Conservation (phyloP, 2,797 vertebrate genomes). For the Chaunax sp. region DNA sequence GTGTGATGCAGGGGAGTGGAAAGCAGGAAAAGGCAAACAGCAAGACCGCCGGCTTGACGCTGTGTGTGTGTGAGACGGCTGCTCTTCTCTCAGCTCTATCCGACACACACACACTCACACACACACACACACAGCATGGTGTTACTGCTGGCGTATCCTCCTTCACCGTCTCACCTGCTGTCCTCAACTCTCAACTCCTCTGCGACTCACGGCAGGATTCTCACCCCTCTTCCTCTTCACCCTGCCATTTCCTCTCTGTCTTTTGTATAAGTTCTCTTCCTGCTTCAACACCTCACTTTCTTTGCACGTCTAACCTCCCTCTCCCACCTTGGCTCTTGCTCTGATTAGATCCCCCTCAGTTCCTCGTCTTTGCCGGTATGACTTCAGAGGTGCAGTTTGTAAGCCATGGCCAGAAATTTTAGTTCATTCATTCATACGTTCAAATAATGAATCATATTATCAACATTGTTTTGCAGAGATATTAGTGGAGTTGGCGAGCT, state of each 20-base stretch:
- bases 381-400: neutral
- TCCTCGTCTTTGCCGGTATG: slow-evolving; percentile 10
- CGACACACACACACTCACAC: neutral
- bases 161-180: slow-evolving; percentile 34
- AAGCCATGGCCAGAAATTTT: too few species aligned
- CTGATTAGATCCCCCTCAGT: neutral
- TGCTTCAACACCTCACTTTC: slow-evolving; percentile 39
- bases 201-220: slow-evolving; percentile 41
- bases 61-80: slow-evolving; percentile 32
- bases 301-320: slow-evolving; percentile 35
- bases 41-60: slow-evolving; percentile 22
- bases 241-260: slow-evolving; percentile 20
- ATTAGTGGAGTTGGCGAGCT: neutral
- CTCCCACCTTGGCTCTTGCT: neutral
- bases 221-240: slow-evolving; percentile 57
- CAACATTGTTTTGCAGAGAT: neutral
- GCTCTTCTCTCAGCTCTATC: slow-evolving; percentile 41
- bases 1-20: slow-evolving; percentile 50
- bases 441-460: too few species aligned
- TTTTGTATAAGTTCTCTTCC: slow-evolving; percentile 56
- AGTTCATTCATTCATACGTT: too few species aligned
- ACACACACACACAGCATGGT: slow-evolving; percentile 1
- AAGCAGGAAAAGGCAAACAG: slow-evolving; percentile 65
- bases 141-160: slow-evolving; percentile 41
- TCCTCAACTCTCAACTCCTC: slow-evolving; percentile 41